Conservation (phyloP, 1,140 invertebrate genomes). For the Cyrtorhinus lividipennis region DNA sequence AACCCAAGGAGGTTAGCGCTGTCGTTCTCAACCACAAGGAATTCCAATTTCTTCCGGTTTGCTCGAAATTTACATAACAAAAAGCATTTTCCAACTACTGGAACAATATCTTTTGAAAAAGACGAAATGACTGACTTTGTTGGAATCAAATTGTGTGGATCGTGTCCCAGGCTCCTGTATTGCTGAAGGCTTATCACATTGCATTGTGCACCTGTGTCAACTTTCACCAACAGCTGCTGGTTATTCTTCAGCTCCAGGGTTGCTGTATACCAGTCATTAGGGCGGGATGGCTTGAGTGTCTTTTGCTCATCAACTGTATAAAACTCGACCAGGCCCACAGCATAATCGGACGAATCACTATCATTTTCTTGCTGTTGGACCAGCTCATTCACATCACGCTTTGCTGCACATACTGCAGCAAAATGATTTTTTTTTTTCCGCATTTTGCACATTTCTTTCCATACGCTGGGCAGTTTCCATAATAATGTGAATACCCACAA, state of each 20-base stretch:
- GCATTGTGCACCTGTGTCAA: not conserved
- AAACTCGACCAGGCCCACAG: not conserved
- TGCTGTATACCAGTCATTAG: not conserved
- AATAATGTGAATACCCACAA: conserved; percentile 7
- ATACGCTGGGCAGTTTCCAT: conserved; percentile 5
- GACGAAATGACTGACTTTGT: not conserved
- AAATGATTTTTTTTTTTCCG: not conserved
- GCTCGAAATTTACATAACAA: not conserved
- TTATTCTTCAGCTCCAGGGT: not conserved
- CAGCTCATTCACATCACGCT: not conserved
- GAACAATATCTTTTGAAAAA: not conserved
- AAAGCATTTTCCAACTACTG: not conserved
- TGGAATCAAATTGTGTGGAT: not conserved
- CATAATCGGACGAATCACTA: not conserved
- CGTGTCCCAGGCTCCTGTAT: not conserved
- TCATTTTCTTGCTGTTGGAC: not conserved
- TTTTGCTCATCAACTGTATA: not conserved
- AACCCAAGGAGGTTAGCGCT: conserved; percentile 1
- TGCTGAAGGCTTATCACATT: not conserved
- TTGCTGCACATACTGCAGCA: not conserved
- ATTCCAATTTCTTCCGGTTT: not conserved
- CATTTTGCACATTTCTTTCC: not conserved
- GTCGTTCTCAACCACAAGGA: not conserved
- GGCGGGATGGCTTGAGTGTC: not conserved
- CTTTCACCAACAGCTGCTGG: not conserved